Percentiles rank a stretch among this genome's conserved stretches.
Conservation (phyloP, 2,113 vertebrate genomes). For the Osmerus eperlanus region DNA sequence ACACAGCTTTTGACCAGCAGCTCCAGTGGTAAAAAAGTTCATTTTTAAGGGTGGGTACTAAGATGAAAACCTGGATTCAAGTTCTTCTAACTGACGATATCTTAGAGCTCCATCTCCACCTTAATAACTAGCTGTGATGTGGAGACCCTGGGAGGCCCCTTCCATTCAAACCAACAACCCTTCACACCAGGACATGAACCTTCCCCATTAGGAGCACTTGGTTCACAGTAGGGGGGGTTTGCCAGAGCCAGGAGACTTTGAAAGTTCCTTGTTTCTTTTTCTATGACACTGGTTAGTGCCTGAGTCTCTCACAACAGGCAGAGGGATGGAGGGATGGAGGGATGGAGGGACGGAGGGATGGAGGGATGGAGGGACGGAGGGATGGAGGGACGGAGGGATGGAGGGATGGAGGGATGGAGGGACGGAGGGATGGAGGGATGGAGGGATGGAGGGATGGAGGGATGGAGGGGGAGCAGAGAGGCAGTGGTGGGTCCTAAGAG, state of each 20-base stretch:
- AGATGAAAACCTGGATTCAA: too few relatives aligned
- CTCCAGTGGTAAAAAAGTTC: too few relatives aligned
- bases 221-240: background rate
- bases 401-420: background rate
- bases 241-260: background rate
- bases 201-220: background rate
- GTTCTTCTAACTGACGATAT: too few relatives aligned
- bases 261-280: too few relatives aligned
- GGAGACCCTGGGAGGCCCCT: too few relatives aligned
- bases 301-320: background rate
- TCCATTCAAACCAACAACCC: background rate
- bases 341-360: background rate
- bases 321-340: background rate
- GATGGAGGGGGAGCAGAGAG: background rate
- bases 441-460: background rate
- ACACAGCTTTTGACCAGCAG: too few relatives aligned
- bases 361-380: background rate
- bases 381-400: background rate
- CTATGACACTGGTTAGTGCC: too few relatives aligned
- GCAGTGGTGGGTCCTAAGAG: too few relatives aligned
- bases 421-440: background rate
- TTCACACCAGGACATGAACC: background rate
- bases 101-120: too few relatives aligned
- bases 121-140: too few relatives aligned
- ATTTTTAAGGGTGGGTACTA: too few relatives aligned